Evolutionary conservation across 2,113 vertebrate genomes (phyloP).

Genomic region (Capricornis sumatraensis): DNA sequence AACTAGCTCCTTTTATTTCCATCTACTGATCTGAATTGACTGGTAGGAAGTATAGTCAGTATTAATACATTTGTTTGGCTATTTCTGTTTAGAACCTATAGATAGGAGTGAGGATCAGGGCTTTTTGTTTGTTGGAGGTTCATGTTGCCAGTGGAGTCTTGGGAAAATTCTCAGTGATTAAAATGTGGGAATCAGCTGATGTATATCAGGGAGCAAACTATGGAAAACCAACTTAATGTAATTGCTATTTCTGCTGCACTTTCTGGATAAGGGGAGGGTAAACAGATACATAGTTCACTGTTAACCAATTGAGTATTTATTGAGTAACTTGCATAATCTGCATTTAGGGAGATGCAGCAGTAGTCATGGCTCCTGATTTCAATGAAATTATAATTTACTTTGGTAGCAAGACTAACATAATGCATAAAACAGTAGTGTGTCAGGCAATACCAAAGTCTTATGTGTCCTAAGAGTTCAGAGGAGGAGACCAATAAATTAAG

Average conservation of each 20-base stretch:
- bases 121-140: constrained; percentile 20
- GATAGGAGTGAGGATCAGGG: not conserved
- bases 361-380: constrained; percentile 13
- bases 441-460: not conserved
- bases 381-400: not conserved
- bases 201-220: not conserved
- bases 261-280: constrained; percentile 11
- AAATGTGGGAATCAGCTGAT: constrained; percentile 16
- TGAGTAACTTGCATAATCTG: constrained; percentile 2
- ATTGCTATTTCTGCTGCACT: not conserved
- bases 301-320: constrained; percentile 14
- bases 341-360: not conserved
- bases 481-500: not conserved
- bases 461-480: not conserved
- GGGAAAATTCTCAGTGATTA: constrained; percentile 20
- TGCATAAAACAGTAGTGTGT: constrained; percentile 1
- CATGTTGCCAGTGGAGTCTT: not conserved
- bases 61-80: not conserved
- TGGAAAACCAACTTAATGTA: constrained; percentile 13
- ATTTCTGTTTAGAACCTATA: constrained; percentile 44
- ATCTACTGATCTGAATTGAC: not conserved
- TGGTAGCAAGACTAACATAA: not conserved
- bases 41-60: constrained; percentile 4
- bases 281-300: constrained; percentile 19
- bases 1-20: constrained; percentile 8